Percentiles rank a stretch among this genome's conserved stretches.
Evolutionary conservation across 2,113 vertebrate species (phyloP).

Genomic region (Otocyon megalotis): DNA sequence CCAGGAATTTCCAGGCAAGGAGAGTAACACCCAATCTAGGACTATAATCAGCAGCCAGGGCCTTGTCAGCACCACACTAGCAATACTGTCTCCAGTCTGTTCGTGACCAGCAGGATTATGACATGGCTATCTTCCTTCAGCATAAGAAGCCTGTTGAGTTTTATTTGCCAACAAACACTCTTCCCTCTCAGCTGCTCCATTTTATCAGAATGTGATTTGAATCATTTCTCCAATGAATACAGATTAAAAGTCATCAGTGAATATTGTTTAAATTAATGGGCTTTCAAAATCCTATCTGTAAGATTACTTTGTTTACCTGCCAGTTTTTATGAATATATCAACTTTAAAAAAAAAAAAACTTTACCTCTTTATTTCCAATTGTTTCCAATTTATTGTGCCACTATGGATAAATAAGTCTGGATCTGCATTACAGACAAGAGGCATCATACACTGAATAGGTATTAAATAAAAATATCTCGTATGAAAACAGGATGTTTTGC

Average conservation of each 20-base stretch:
- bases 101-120: background rate
- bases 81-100: background rate
- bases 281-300: background rate
- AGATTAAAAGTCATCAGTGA: background rate
- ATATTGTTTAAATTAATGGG: background rate
- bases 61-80: background rate
- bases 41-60: background rate
- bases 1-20: background rate
- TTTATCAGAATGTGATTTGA: conserved; percentile 23
- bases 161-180: background rate
- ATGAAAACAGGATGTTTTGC: background rate
- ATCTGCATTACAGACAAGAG: background rate
- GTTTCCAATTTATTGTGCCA: background rate
- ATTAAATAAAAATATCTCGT: background rate
- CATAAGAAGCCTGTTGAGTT: background rate
- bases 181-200: background rate
- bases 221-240: conserved; percentile 6
- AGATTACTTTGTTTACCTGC: background rate
- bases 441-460: background rate
- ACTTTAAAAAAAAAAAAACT: background rate
- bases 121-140: background rate
- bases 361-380: background rate
- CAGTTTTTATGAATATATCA: background rate
- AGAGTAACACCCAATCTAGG: background rate
- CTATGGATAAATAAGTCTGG: background rate